Conservation (phyloP, 2,888 invertebrate species). For the Bhutanitis thaidina region DNA sequence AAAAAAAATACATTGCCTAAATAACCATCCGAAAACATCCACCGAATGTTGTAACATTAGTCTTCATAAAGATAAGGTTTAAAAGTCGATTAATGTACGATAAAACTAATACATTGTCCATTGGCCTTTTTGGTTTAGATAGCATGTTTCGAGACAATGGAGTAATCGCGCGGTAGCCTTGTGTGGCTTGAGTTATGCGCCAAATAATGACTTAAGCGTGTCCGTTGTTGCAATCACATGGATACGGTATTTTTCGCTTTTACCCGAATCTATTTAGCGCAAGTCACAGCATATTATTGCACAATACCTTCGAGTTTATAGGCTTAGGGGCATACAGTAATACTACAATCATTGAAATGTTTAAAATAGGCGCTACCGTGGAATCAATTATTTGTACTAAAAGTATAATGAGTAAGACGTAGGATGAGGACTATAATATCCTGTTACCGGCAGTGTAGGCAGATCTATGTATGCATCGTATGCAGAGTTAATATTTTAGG, state of each 20-base stretch:
- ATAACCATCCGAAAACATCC: no score
- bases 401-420: no score
- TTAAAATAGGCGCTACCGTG: no score
- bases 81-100: not conserved
- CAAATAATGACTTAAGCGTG: not conserved
- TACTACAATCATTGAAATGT: no score
- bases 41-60: not conserved
- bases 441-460: no score
- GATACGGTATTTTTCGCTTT: slow-evolving; percentile 1
- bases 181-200: not conserved
- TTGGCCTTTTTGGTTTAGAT: not conserved
- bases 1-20: no score
- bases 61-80: not conserved
- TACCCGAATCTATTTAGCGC: not conserved
- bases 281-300: not conserved
- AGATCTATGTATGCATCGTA: no score
- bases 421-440: no score
- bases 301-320: not conserved
- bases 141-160: not conserved
- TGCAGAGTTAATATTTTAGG: no score
- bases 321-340: no score
- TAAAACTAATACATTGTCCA: not conserved
- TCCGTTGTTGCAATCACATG: not conserved
- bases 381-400: no score
- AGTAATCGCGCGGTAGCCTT: not conserved